A percentile compares a stretch with the other conserved stretches of the same genome.
Conservation (phyloP, 2,797 vertebrate genomes). For the Margarornis squamiger region DNA sequence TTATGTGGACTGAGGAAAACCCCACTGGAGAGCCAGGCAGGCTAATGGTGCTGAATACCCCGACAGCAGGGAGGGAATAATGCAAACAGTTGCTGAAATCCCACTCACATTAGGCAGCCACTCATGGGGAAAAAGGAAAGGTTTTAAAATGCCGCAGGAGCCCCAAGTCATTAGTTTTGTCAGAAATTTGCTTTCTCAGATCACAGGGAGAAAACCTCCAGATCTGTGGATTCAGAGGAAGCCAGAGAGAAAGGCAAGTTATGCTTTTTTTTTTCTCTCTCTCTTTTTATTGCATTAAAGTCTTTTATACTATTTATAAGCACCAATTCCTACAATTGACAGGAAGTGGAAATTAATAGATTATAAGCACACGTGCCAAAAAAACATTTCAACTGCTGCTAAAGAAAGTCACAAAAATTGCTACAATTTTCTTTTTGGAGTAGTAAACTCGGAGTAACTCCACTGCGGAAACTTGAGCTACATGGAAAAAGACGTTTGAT, state of each 20-base stretch:
- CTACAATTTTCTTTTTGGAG: neutral
- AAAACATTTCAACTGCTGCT: neutral
- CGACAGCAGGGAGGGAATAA: neutral
- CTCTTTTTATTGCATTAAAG: neutral
- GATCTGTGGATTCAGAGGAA: neutral
- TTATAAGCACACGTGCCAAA: fast-evolving
- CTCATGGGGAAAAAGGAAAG: constrained; percentile 1
- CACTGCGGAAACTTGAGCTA: neutral
- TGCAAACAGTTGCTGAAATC: neutral
- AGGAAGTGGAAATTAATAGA: neutral
- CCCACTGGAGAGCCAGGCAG: neutral
- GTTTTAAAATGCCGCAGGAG: neutral
- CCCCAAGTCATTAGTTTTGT: neutral
- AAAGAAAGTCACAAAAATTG: neutral
- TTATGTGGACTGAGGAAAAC: neutral
- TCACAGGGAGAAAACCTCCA: neutral
- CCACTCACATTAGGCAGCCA: neutral
- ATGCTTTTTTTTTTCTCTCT: neutral
- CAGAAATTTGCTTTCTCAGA: constrained; percentile 8
- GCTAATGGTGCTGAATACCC: neutral
- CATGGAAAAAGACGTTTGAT: neutral
- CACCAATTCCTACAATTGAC: neutral
- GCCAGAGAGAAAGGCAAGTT: neutral
- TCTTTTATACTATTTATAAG: neutral
- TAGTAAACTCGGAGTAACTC: neutral